Evolutionary conservation across 1,140 invertebrate genomes (phyloP).

Genomic region (Drosophila albomicans): DNA sequence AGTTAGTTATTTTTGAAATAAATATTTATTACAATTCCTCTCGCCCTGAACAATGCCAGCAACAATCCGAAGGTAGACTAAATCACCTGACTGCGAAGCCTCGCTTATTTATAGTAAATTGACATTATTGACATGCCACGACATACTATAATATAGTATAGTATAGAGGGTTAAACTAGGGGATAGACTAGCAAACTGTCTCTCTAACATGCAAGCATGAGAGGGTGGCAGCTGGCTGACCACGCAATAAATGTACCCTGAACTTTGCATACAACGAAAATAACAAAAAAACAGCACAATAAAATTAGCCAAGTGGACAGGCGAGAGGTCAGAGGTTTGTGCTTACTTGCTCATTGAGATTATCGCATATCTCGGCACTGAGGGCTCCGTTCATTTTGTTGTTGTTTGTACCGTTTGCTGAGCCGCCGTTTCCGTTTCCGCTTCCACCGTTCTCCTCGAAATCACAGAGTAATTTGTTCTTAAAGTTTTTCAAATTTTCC

Average conservation of each 20-base stretch:
- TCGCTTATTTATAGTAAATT: conserved; percentile 58
- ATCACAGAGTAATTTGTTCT: conserved; percentile 84
- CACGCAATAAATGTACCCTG: conserved; percentile 44
- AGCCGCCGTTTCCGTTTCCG: conserved; percentile 58
- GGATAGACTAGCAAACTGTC: not conserved
- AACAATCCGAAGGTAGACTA: conserved; percentile 50
- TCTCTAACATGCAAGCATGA: conserved; percentile 26
- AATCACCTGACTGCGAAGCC: conserved; percentile 51
- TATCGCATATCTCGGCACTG: conserved; percentile 83
- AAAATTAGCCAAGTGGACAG: conserved; percentile 3
- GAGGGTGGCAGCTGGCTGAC: not conserved
- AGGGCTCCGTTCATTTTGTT: conserved; percentile 82
- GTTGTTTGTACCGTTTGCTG: conserved; percentile 53
- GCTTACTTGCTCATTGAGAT: conserved; percentile 85
- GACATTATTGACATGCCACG: conserved; percentile 66
- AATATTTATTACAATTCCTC: not conserved
- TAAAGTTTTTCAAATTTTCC: conserved; percentile 83
- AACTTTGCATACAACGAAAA: conserved; percentile 38
- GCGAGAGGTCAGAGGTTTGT: not conserved
- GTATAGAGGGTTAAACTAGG: conserved; percentile 4
- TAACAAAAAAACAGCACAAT: not conserved
- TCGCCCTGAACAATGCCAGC: not conserved
- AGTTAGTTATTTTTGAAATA: not conserved
- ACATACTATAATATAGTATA: not conserved
- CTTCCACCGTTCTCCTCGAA: conserved; percentile 65